phyloP scores from a whole-genome alignment of 1,140 invertebrate genomes.

The Eumaeus atala region DNA sequence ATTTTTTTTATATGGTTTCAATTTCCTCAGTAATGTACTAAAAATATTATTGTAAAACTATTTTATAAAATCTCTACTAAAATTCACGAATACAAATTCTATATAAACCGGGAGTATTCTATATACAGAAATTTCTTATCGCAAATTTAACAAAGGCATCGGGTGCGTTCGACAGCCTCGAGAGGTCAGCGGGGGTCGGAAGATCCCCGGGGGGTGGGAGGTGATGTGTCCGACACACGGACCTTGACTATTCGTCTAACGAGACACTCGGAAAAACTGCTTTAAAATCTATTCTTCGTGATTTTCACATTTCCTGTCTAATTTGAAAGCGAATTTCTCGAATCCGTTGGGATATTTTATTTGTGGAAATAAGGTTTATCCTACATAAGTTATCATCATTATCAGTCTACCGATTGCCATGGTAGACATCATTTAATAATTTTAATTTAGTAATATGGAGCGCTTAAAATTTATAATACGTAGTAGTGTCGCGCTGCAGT shows the following conservation, averaged over 20 bases:
- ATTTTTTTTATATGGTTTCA: too few relatives aligned
- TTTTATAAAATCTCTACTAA: neutral
- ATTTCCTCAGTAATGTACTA: too few relatives aligned
- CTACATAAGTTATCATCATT: too few relatives aligned
- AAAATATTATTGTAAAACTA: too few relatives aligned
- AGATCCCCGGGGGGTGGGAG: slow-evolving; percentile 32
- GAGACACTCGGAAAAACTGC: slow-evolving; percentile 41
- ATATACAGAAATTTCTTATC: slow-evolving; percentile 43
- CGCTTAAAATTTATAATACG: too few relatives aligned
- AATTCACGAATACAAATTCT: slow-evolving; percentile 10
- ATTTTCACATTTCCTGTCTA: slow-evolving; percentile 24
- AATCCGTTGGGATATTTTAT: too few relatives aligned
- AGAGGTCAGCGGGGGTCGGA: slow-evolving; percentile 32
- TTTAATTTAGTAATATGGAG: too few relatives aligned
- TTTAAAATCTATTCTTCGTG: slow-evolving; percentile 33
- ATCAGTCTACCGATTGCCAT: too few relatives aligned
- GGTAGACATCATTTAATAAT: too few relatives aligned
- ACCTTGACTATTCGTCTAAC: slow-evolving; percentile 43
- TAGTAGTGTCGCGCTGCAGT: too few relatives aligned
- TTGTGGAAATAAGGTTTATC: too few relatives aligned
- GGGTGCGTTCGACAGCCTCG: slow-evolving; percentile 54
- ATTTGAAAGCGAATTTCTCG: too few relatives aligned
- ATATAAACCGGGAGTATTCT: slow-evolving; percentile 1
- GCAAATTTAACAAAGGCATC: slow-evolving; percentile 58
- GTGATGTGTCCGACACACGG: slow-evolving; percentile 45